phyloP scores from a whole-genome alignment of 2,113 vertebrate species.

The Ceyx margarethae region DNA sequence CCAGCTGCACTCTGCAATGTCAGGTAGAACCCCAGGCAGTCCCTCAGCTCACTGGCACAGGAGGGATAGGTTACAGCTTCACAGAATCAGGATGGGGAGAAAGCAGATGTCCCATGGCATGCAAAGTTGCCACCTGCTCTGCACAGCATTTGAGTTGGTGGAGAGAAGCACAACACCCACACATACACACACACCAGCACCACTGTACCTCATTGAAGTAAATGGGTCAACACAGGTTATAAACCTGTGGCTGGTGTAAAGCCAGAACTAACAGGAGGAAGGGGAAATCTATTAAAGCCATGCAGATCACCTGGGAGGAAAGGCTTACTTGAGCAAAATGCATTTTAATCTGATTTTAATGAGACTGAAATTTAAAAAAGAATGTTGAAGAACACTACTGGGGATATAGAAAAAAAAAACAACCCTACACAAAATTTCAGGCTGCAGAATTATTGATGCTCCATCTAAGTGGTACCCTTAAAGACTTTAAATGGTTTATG shows the following conservation, averaged over 20 bases:
- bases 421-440: neutral
- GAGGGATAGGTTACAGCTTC: neutral
- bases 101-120: rapidly evolving
- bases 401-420: neutral
- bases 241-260: neutral
- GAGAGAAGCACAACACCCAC: neutral
- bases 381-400: neutral
- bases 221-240: neutral
- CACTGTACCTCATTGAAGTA: neutral
- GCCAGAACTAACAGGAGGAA: neutral
- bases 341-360: constrained; percentile 51
- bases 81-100: neutral
- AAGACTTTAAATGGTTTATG: neutral
- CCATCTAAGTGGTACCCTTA: neutral
- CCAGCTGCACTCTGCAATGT: neutral
- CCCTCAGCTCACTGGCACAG: rapidly evolving
- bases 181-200: too few species aligned
- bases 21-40: neutral
- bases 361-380: constrained; percentile 14
- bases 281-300: neutral
- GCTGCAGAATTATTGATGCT: neutral
- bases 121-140: neutral
- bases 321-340: constrained; percentile 24
- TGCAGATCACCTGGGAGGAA: neutral
- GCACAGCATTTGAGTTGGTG: rapidly evolving